A percentile compares a stretch with the other conserved stretches of the same genome.
Evolutionary conservation across 2,113 vertebrate genomes (phyloP).

Genomic region (Silurus glanis): DNA sequence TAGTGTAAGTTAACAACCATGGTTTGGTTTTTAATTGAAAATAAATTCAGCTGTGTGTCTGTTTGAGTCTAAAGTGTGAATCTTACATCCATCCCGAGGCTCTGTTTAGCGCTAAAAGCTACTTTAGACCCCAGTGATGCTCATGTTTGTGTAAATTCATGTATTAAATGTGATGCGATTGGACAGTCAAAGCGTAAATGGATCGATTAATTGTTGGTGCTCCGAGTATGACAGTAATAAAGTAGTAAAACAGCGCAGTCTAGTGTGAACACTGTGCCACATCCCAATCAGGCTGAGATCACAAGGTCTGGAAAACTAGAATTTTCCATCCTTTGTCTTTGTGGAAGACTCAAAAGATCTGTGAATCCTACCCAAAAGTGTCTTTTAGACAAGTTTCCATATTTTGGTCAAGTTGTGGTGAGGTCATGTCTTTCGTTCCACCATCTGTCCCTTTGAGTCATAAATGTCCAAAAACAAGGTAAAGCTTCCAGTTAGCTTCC

Average conservation of each 20-base stretch:
- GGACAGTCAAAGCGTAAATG: neutral
- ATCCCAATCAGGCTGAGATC: neutral
- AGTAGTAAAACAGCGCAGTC: neutral
- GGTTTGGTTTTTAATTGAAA: neutral
- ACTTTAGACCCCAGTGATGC: neutral
- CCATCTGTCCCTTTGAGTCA: neutral
- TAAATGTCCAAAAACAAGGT: neutral
- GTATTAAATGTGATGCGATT: neutral
- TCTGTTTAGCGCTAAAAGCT: neutral
- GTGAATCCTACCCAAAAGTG: too few species aligned
- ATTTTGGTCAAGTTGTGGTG: neutral
- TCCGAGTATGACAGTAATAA: neutral
- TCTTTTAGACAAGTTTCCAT: neutral
- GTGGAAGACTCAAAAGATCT: slow-evolving; percentile 8
- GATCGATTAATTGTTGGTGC: neutral
- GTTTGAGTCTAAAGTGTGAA: neutral
- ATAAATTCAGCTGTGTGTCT: neutral
- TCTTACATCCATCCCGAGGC: neutral
- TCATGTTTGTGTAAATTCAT: neutral
- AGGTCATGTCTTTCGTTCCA: neutral
- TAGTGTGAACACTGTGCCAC: neutral
- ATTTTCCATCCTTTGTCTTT: neutral
- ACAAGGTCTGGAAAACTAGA: neutral
- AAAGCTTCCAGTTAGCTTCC: neutral
- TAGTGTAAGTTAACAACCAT: neutral